These are phyloP conservation scores for Coilia nasus DNA, from an alignment of 2,797 vertebrate genomes.

Conservation along the genomic window DNA sequence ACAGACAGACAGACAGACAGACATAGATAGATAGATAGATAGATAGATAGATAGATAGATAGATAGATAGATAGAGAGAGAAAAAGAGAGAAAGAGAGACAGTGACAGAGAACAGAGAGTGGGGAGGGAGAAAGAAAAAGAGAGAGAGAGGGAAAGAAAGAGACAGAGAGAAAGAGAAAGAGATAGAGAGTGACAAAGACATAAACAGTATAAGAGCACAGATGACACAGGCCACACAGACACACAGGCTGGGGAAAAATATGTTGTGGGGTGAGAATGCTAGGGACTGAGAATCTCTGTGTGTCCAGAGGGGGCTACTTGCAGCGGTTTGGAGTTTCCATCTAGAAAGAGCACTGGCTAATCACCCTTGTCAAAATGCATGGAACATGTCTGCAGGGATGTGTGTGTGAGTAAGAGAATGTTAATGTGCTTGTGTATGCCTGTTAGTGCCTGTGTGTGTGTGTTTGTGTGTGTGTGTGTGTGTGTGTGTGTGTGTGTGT, in stretches of 20 bases:
- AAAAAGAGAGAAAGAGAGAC: not conserved
- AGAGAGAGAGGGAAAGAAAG: slow-evolving; percentile 9
- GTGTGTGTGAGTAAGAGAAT: not conserved
- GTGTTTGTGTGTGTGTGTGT: not conserved
- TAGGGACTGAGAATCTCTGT: not conserved
- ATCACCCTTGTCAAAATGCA: not conserved
- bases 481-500: not conserved
- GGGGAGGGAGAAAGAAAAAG: slow-evolving; percentile 7
- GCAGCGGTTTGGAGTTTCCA: too few species aligned
- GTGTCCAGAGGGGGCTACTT: not conserved
- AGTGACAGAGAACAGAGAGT: not conserved
- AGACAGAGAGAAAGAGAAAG: not conserved
- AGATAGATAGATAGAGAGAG: too few species aligned
- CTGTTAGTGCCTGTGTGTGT: not conserved
- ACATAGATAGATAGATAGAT: too few species aligned
- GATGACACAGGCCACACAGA: not conserved
- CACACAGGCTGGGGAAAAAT: not conserved
- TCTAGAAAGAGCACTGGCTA: too few species aligned
- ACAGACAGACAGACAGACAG: slow-evolving; percentile 13
- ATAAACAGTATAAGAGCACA: too few species aligned
- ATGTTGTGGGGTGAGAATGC: not conserved
- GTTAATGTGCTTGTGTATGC: not conserved
- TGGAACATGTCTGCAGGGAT: not conserved
- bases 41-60: too few species aligned
- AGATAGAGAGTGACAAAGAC: too few species aligned